Evolutionary conservation across 2,113 vertebrate species (phyloP), one percentile per base, ranked within the genome.

Genomic region (Cavia aperea): DNA sequence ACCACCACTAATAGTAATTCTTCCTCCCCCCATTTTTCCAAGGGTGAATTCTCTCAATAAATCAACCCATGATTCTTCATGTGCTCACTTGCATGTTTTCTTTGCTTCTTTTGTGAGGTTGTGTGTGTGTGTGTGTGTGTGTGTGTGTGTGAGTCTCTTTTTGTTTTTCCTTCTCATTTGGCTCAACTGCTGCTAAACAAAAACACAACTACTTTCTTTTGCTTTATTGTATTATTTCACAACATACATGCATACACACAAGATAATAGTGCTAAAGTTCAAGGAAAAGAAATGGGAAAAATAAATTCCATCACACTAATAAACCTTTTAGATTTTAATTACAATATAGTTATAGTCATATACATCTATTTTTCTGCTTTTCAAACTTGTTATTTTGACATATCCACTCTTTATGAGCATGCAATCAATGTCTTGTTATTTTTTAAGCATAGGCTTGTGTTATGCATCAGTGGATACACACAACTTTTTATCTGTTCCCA

Each of bases 151-250:
- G 14, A 15, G 14, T 33, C 10, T 62, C 31, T 18, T n/a, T 60
- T 70, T 11, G 23, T 29, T 19, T n/a, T 68, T 70, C 29, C 58
- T 33, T 87, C 78, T 68, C 58, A 87, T 49, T 83, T 87, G 70
- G 39, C 46, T 83, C 33, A 83, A 60, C 4, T 29, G 29, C 14
- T 86, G 70, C 8, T 56, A 92, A 91, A 21, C 46, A 84, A 88
- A 91, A 70, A 29, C 14, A 56, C 36, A 85, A 33, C n/a, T 62
- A 9, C 36, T 88, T 81, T 62, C 12, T 72, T 81, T 88, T 90
- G 81, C 63, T 83, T 92, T 90, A 89, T 31, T 70, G 36, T 43
- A 66, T 88, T 86, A 65, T 92, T 92, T 43, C 86, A 78, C 36
- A 21, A 81, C 10, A 81, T 7, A 63, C 39, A 81, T 19, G 46